These are phyloP conservation scores for Oryzias celebensis DNA, from an alignment of 2,113 vertebrate species.

Conservation along the genomic window DNA sequence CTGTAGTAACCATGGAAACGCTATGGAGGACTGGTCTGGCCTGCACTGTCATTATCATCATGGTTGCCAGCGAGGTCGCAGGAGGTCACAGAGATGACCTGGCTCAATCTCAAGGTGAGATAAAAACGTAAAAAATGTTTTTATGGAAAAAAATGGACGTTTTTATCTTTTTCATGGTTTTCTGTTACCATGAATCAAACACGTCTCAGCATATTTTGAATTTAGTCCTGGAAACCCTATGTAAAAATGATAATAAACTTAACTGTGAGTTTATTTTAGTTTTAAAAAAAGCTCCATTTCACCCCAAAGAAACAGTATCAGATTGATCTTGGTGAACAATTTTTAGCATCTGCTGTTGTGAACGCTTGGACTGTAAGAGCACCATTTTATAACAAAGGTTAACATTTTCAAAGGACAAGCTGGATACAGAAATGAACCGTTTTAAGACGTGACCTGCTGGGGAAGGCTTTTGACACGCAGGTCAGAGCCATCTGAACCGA, in stretches of 20 bases:
- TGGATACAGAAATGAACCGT: constrained; percentile 7
- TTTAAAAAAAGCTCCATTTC: too few relatives aligned
- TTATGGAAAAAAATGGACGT: neutral
- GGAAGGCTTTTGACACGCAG: constrained; percentile 23
- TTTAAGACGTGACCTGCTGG: neutral
- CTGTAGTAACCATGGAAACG: constrained; percentile 87
- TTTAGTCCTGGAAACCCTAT: neutral
- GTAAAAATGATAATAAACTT: neutral
- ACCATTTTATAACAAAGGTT: neutral
- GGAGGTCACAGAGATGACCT: constrained; percentile 67
- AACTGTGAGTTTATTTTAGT: too few relatives aligned
- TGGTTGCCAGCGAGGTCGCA: constrained; percentile 73
- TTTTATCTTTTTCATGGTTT: neutral
- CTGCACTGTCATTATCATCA: constrained; percentile 81
- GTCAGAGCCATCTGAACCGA: constrained; percentile 40
- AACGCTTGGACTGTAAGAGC: neutral
- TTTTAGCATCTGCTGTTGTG: neutral
- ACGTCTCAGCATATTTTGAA: neutral
- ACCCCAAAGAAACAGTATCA: too few relatives aligned
- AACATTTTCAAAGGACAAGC: neutral
- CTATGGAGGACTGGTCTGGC: constrained; percentile 85
- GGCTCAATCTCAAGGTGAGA: constrained; percentile 87
- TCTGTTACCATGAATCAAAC: neutral
- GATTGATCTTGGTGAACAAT: neutral
- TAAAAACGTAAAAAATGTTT: neutral